phyloP scores from a whole-genome alignment of 1,140 invertebrate genomes.

The Leptinotarsa undecemlineata region DNA sequence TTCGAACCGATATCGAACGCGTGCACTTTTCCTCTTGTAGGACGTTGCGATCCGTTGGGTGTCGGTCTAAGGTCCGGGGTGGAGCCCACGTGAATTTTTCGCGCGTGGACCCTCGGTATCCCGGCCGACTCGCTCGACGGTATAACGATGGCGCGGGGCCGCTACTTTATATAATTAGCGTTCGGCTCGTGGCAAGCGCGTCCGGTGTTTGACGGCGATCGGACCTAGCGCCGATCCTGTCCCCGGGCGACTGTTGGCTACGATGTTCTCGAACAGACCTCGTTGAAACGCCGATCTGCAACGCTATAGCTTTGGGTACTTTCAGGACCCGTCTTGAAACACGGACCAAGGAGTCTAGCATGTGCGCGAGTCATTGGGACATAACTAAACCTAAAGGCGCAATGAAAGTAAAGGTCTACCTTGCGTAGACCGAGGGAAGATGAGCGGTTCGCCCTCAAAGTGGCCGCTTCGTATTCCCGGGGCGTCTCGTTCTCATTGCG shows the following conservation, averaged over 20 bases:
- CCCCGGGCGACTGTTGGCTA: constrained; percentile 3
- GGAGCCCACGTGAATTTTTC: constrained; percentile 44
- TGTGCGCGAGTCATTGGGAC: constrained; percentile 77
- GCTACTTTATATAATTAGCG: constrained; percentile 33
- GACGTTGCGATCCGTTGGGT: constrained; percentile 59
- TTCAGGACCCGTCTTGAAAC: constrained; percentile 89
- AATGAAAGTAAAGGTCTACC: constrained; percentile 44
- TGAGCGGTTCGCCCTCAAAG: constrained; percentile 32
- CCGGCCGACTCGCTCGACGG: constrained; percentile 44
- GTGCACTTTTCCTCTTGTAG: constrained; percentile 60
- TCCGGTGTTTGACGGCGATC: constrained; percentile 33
- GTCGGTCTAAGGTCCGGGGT: constrained; percentile 50
- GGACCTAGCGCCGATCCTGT: constrained; percentile 30
- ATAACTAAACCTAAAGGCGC: constrained; percentile 63
- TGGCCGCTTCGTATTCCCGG: constrained; percentile 58
- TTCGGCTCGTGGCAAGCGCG: constrained; percentile 47
- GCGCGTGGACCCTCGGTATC: constrained; percentile 36
- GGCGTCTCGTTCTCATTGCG: constrained; percentile 54
- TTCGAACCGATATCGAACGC: constrained; percentile 50
- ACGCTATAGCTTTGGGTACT: constrained; percentile 65
- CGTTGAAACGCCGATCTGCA: constrained; percentile 56
- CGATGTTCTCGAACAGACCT: constrained; percentile 54
- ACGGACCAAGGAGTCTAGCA: constrained; percentile 91
- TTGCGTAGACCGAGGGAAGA: constrained; percentile 53
- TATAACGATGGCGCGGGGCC: constrained; percentile 37